Conservation (phyloP, 2,888 invertebrate genomes). For the Microctonus aethiopoides region DNA sequence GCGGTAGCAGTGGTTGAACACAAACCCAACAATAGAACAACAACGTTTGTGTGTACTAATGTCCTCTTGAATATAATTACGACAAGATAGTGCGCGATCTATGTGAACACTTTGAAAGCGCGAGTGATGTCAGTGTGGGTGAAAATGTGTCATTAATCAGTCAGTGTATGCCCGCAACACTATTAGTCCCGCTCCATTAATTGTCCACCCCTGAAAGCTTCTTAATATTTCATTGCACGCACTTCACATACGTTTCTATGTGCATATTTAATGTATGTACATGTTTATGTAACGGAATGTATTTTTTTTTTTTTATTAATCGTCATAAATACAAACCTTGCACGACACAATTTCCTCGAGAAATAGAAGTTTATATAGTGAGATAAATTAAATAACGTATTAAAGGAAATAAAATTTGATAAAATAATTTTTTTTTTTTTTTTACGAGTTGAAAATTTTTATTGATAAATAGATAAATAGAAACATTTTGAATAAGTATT, state of each 20-base stretch:
- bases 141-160: slow-evolving; percentile 51
- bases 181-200: slow-evolving; percentile 52
- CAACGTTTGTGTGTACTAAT: slow-evolving; percentile 53
- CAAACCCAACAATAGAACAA: slow-evolving; percentile 46
- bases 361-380: too few species aligned
- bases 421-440: too few species aligned
- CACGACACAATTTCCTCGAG: slow-evolving; percentile 12
- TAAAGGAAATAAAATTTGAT: too few species aligned
- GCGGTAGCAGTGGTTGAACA: slow-evolving; percentile 1
- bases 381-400: too few species aligned
- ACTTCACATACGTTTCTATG: not conserved
- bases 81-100: slow-evolving; percentile 48
- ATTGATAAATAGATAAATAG: not conserved
- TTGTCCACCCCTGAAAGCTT: slow-evolving; percentile 30
- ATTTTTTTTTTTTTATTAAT: not conserved
- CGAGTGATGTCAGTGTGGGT: slow-evolving; percentile 41
- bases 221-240: not conserved
- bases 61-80: slow-evolving; percentile 50
- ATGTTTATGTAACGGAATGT: not conserved
- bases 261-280: too few species aligned
- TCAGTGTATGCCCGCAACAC: slow-evolving; percentile 39
- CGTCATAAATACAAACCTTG: not conserved
- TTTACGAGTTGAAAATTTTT: too few species aligned
- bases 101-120: slow-evolving; percentile 6
- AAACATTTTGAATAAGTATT: too few species aligned